These are phyloP conservation scores for Melipona quadrifasciata DNA, from an alignment of 1,140 invertebrate genomes.

Conservation along the genomic window DNA sequence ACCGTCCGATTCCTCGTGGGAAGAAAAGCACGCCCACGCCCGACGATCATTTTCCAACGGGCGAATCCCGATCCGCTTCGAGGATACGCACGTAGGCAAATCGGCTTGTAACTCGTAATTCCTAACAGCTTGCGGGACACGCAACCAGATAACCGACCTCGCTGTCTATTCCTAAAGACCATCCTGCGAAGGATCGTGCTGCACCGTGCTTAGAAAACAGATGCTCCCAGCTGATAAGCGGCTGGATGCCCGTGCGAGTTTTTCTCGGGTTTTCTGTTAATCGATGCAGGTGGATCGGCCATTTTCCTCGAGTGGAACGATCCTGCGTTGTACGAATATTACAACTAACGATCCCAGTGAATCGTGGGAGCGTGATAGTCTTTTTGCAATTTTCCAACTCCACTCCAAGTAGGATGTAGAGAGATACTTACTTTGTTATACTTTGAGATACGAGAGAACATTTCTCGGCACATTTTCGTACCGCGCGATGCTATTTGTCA, in stretches of 20 bases:
- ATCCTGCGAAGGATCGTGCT: not conserved
- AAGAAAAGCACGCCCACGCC: not conserved
- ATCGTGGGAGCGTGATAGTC: not conserved
- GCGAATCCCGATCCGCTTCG: not conserved
- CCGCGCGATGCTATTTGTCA: not conserved
- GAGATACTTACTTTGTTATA: not conserved
- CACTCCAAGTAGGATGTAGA: too few species aligned
- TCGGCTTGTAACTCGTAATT: constrained; percentile 23
- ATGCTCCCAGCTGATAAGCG: constrained; percentile 10
- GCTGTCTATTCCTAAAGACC: constrained; percentile 9
- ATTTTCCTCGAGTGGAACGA: not conserved
- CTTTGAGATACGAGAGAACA: not conserved
- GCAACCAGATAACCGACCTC: constrained; percentile 11
- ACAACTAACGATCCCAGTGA: not conserved
- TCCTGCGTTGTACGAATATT: not conserved
- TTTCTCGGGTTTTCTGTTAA: not conserved
- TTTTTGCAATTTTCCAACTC: not conserved
- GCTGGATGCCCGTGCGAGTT: not conserved
- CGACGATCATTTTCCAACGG: not conserved
- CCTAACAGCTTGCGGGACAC: constrained; percentile 9
- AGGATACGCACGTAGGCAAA: constrained; percentile 2
- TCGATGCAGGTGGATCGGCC: not conserved
- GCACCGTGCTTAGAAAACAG: not conserved
- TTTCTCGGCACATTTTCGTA: too few species aligned
- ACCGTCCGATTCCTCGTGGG: not conserved